Evolutionary conservation across 2,797 vertebrate genomes (phyloP).

Genomic region (Vireo griseus): DNA sequence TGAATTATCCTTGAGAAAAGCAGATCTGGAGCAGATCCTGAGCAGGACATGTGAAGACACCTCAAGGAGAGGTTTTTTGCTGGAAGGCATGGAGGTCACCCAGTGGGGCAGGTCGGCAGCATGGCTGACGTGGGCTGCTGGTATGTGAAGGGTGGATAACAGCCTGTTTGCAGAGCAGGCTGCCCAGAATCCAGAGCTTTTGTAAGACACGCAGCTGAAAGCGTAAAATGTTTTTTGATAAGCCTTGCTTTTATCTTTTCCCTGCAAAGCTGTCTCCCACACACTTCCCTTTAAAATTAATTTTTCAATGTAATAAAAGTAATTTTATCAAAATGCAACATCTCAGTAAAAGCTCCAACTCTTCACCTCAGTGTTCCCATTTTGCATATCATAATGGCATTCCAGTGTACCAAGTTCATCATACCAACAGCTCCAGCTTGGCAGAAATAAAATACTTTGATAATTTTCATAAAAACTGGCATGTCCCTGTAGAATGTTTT

Average conservation of each 20-base stretch:
- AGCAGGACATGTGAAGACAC: background rate
- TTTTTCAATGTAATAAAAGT: background rate
- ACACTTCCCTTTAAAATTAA: background rate
- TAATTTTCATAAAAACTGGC: background rate
- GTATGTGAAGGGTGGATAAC: background rate
- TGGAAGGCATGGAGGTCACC: background rate
- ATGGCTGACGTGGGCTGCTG: background rate
- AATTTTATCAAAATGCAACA: background rate
- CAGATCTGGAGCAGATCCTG: background rate
- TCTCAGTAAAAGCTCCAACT: background rate
- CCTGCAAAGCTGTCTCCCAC: background rate
- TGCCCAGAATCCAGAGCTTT: background rate
- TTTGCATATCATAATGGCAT: background rate
- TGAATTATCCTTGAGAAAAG: background rate
- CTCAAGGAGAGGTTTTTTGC: background rate
- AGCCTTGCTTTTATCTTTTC: background rate
- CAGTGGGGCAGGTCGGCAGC: rapidly evolving
- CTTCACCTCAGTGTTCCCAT: background rate
- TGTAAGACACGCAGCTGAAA: background rate
- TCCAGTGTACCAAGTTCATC: background rate
- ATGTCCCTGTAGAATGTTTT: background rate
- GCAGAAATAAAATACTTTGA: background rate
- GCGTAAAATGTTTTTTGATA: background rate
- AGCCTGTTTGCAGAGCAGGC: background rate
- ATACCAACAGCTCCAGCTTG: background rate